Percentiles rank a stretch among this genome's conserved stretches.
These are phyloP conservation scores for Characodon lateralis DNA, from an alignment of 2,797 vertebrate genomes.

Conservation along the genomic window DNA sequence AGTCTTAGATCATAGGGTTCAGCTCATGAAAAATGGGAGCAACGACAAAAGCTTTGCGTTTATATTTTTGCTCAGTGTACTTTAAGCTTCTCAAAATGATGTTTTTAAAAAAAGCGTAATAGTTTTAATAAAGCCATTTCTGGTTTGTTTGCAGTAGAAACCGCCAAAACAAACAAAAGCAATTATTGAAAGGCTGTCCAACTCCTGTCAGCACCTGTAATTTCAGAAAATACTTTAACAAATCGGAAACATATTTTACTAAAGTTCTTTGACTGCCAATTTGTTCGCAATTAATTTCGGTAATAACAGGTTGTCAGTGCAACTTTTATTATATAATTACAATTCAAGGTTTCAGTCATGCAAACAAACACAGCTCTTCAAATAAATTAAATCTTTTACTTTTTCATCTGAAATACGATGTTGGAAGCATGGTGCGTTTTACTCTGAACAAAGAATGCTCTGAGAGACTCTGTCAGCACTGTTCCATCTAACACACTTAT, in stretches of 20 bases:
- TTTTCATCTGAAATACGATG: constrained; percentile 1
- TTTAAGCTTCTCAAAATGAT: background rate
- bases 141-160: background rate
- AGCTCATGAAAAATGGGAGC: too few species aligned
- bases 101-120: background rate
- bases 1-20: too few species aligned
- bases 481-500: constrained; percentile 45
- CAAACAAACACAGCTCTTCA: background rate
- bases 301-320: constrained; percentile 21
- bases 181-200: background rate
- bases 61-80: too few species aligned
- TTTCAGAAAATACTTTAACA: constrained; percentile 15
- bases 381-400: constrained; percentile 7
- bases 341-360: background rate
- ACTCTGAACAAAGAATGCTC: constrained; percentile 35
- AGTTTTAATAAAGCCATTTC: background rate
- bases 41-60: too few species aligned
- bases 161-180: background rate
- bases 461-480: constrained; percentile 36
- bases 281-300: constrained; percentile 13
- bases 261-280: constrained; percentile 3
- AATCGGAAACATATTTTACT: constrained; percentile 6
- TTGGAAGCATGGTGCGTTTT: constrained; percentile 5
- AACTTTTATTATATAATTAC: constrained; percentile 2
- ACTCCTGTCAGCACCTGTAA: background rate